Percentiles rank a stretch among this genome's conserved stretches.
Evolutionary conservation across 2,113 vertebrate species (phyloP).

Genomic region (Coryphaenoides rupestris): DNA sequence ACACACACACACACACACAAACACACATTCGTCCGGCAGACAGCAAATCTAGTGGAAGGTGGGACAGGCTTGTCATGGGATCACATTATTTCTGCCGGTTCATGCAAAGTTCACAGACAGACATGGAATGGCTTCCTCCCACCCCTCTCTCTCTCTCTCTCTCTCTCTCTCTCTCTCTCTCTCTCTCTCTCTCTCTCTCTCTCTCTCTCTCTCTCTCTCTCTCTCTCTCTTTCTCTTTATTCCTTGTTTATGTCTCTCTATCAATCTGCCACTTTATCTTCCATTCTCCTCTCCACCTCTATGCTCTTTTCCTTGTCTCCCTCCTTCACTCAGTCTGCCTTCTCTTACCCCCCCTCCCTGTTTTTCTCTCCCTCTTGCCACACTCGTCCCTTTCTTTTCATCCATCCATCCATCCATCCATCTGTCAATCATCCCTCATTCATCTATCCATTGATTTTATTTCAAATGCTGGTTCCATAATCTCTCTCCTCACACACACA

Average conservation of each 20-base stretch:
- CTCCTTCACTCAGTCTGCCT: background rate
- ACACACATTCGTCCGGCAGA: slow-evolving; percentile 60
- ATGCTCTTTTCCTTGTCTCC: background rate
- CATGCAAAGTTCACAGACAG: slow-evolving; percentile 99
- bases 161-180: slow-evolving; percentile 26
- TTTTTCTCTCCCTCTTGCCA: slow-evolving; percentile 12
- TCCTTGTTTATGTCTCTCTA: background rate
- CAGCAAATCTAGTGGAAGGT: slow-evolving; percentile 99
- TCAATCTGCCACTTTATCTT: background rate
- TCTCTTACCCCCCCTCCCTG: background rate
- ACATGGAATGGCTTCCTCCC: slow-evolving; percentile 80
- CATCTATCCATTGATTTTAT: slow-evolving; percentile 38
- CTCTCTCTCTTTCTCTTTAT: background rate
- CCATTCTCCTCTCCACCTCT: background rate
- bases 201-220: slow-evolving; percentile 1
- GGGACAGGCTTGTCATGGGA: slow-evolving; percentile 96
- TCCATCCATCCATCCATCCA: background rate
- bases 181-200: slow-evolving; percentile 3
- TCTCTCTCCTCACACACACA: slow-evolving; percentile 12
- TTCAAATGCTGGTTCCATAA: slow-evolving; percentile 72
- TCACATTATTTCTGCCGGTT: slow-evolving; percentile 97
- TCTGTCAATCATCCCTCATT: slow-evolving; percentile 3
- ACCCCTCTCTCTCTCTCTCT: slow-evolving; percentile 24
- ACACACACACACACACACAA: slow-evolving; percentile 34
- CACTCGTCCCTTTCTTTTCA: background rate